Evolutionary conservation across 2,888 invertebrate species (phyloP).

Genomic region (Meteorus cinctellus): DNA sequence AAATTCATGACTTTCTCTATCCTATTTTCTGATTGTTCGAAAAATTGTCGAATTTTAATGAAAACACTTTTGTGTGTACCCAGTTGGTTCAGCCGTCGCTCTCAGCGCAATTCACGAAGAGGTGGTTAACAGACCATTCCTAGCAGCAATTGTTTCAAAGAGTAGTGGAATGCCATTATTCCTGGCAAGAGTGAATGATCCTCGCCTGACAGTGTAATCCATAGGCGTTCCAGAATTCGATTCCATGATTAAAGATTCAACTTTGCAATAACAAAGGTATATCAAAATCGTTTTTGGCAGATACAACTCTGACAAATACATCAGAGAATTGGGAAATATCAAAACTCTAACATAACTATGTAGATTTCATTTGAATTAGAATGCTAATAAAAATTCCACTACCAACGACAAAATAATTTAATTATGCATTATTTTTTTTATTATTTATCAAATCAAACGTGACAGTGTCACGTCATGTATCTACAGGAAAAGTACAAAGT

Average conservation of each 20-base stretch:
- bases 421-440: slow-evolving; percentile 46
- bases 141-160: background rate
- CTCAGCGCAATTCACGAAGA: background rate
- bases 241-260: too few relatives aligned
- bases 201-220: background rate
- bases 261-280: too few relatives aligned
- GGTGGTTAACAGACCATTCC: background rate
- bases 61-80: background rate
- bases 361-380: too few relatives aligned
- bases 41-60: background rate
- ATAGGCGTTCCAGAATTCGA: too few relatives aligned
- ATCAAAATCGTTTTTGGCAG: too few relatives aligned
- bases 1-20: background rate
- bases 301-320: too few relatives aligned
- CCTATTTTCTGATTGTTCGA: background rate
- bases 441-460: slow-evolving; percentile 70
- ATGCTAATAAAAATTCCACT: too few relatives aligned
- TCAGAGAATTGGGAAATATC: too few relatives aligned
- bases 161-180: background rate
- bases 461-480: slow-evolving; percentile 67
- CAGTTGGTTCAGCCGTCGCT: background rate
- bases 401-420: too few relatives aligned
- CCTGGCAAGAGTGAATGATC: background rate
- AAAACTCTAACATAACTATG: too few relatives aligned
- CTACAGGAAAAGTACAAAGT: slow-evolving; percentile 72